Conservation (phyloP, 2,888 invertebrate species). For the Cephus spinipes region DNA sequence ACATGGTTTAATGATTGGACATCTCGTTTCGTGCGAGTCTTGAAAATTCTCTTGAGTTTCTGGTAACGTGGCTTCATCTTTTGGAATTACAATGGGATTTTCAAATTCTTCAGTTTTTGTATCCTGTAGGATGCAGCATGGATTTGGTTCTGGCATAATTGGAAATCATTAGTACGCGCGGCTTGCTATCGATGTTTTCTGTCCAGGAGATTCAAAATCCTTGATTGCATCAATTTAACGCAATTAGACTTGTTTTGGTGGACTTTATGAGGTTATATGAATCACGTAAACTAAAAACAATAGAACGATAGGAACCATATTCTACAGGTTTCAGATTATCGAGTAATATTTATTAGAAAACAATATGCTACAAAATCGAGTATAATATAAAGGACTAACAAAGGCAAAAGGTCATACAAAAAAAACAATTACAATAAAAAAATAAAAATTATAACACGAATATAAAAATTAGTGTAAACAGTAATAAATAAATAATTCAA, state of each 20-base stretch:
- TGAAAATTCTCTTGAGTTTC: background rate
- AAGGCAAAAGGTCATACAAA: conserved; percentile 10
- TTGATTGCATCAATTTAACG: background rate
- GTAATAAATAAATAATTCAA: conserved; percentile 13
- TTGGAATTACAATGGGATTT: background rate
- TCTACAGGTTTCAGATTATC: background rate
- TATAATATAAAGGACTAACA: background rate
- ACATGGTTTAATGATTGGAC: background rate
- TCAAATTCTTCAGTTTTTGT: background rate
- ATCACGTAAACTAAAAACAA: background rate
- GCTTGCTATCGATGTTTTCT: background rate
- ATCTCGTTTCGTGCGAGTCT: background rate
- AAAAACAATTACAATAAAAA: conserved; percentile 9
- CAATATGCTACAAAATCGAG: background rate
- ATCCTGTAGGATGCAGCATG: background rate
- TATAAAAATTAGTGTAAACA: conserved; percentile 21
- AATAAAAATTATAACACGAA: conserved; percentile 14
- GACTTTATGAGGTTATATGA: background rate
- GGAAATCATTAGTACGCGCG: background rate
- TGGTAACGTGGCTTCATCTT: background rate
- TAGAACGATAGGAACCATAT: background rate
- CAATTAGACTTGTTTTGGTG: background rate
- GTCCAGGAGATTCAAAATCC: background rate
- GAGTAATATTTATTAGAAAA: background rate
- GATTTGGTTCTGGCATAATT: background rate